These are phyloP conservation scores for Zaprionus capensis DNA, from an alignment of 1,140 invertebrate genomes.

Conservation along the genomic window DNA sequence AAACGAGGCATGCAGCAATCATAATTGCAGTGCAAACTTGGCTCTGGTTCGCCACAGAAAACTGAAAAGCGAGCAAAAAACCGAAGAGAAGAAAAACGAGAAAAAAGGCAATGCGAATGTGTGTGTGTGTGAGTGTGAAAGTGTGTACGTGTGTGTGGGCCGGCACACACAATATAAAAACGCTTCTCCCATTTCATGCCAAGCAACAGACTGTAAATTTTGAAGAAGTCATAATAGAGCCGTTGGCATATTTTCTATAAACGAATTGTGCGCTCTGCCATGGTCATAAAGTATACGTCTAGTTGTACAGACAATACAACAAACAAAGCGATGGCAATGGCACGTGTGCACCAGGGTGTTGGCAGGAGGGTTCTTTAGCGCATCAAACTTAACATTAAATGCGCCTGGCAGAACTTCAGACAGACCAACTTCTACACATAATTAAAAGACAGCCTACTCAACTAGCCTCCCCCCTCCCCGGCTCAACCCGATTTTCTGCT, in stretches of 20 bases:
- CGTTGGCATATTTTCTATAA: conserved; percentile 82
- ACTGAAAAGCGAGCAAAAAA: conserved; percentile 37
- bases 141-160: conserved; percentile 1
- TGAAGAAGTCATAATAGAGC: conserved; percentile 81
- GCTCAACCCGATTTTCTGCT: background rate
- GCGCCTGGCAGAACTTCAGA: conserved; percentile 54
- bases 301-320: conserved; percentile 52
- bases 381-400: conserved; percentile 42
- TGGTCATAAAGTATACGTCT: conserved; percentile 70
- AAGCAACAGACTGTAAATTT: conserved; percentile 80
- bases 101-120: conserved; percentile 19
- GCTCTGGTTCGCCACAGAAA: conserved; percentile 60
- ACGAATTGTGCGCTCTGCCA: conserved; percentile 66
- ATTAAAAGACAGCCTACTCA: conserved; percentile 66
- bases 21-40: conserved; percentile 80
- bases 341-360: background rate
- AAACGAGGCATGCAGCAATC: conserved; percentile 45
- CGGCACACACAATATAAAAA: conserved; percentile 43
- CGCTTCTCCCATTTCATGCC: conserved; percentile 54
- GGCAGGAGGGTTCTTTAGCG: background rate
- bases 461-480: conserved; percentile 23
- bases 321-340: conserved; percentile 3
- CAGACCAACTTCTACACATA: conserved; percentile 29
- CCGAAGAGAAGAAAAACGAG: conserved; percentile 11
- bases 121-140: conserved; percentile 9